Evolutionary conservation across 2,797 vertebrate species (phyloP).

Genomic region (Neosilurus hyrtlii): DNA sequence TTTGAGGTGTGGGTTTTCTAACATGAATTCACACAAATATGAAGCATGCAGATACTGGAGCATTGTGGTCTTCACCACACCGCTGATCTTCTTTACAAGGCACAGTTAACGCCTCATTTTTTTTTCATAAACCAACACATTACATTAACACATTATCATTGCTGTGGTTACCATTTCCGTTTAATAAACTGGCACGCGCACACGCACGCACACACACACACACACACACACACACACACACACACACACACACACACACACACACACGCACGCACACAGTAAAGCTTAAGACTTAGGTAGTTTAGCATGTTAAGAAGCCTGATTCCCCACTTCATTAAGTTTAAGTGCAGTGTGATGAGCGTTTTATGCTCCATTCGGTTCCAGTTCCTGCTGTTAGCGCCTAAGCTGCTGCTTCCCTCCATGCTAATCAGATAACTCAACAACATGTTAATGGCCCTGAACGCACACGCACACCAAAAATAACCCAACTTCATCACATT

Average conservation of each 20-base stretch:
- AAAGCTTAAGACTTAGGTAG: not conserved
- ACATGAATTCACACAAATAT: too few species aligned
- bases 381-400: not conserved
- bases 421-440: constrained; percentile 1
- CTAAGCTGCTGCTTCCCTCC: not conserved
- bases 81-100: too few species aligned
- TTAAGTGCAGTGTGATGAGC: constrained; percentile 14
- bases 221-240: not conserved
- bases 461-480: not conserved
- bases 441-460: not conserved
- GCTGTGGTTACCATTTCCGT: too few species aligned
- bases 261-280: not conserved
- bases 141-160: too few species aligned
- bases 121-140: too few species aligned
- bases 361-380: constrained; percentile 22
- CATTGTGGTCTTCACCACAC: too few species aligned
- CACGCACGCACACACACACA: not conserved
- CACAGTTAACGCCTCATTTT: too few species aligned
- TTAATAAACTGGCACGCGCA: too few species aligned
- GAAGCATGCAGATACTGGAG: too few species aligned
- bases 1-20: too few species aligned
- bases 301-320: constrained; percentile 1
- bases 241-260: too few species aligned
- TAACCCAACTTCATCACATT: not conserved
- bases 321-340: constrained; percentile 2